Evolutionary conservation across 1,140 invertebrate species (phyloP), one percentile per base, ranked within the genome.

Genomic region (Lepidurus apus): DNA sequence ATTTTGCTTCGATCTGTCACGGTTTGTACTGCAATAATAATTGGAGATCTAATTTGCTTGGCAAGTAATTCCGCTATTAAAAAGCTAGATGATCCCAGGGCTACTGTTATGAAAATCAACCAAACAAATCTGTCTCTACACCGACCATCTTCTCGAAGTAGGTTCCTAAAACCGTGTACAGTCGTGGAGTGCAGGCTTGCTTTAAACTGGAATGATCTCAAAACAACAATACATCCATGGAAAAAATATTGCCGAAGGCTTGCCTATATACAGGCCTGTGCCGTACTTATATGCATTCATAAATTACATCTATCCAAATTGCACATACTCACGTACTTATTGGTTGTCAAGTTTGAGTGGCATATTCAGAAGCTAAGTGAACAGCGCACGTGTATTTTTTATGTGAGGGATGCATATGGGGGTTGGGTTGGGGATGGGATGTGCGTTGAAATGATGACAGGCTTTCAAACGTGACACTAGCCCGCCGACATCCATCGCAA

Each of bases 401-500:
- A 34, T 3, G 34, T 34, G 34, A 34, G 34, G 3, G 34, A 34
- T 34, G 34, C 2, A 65, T 17, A 65, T 17, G 17, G 53, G 7
- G 21, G 53, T 65, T n/a, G 53, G 53, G 6, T 7, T 13, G 53
- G 53, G 17, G 53, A 13, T 7, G 53, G 17, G 21, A 65, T 34
- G 34, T 34, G 3, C 34, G 34, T 7, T 65, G 13, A 13, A 65
- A 13, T 65, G 13, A 21, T 4, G 53, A 21, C n/a, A 65, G 53
- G 53, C 53, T 17, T 65, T 21, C 53, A 65, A 21, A 13, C 10
- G 7, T 13, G 21, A n/a, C 17, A 21, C 53, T 65, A 65, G 21
- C 53, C 53, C 8, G 53, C 53, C 8, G 53, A 79, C 47, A 75
- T 21, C 78, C 78, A 75, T n/a, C 78, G 73, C 8, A 79, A 44